These are phyloP conservation scores for Caenorhabditis plicata DNA, from an alignment of 2,888 invertebrate species.

Conservation along the genomic window DNA sequence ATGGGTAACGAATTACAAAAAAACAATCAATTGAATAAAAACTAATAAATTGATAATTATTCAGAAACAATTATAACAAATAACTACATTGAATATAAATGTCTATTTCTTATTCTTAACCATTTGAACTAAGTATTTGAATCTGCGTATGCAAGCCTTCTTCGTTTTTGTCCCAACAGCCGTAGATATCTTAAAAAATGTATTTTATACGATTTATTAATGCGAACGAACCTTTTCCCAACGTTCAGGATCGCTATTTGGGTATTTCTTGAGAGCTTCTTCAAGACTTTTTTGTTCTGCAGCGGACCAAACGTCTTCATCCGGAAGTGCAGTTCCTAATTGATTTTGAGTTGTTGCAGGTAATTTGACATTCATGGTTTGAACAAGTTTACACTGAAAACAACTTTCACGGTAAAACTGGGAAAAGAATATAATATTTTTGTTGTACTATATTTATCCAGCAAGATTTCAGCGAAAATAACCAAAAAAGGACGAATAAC, in stretches of 20 bases:
- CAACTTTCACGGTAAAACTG: too few species aligned
- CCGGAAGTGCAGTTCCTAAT: conserved; percentile 40
- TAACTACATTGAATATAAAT: neutral
- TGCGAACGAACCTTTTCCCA: conserved; percentile 85
- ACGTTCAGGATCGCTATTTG: conserved; percentile 81
- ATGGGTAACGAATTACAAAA: neutral
- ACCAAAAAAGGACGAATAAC: too few species aligned
- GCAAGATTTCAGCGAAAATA: too few species aligned
- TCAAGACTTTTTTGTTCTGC: conserved; percentile 93
- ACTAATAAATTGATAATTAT: neutral
- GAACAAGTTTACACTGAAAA: conserved; percentile 55
- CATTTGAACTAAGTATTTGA: conserved; percentile 94
- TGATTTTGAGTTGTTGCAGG: conserved; percentile 44
- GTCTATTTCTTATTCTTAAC: conserved; percentile 77
- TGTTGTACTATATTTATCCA: too few species aligned
- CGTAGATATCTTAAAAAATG: conserved; percentile 34
- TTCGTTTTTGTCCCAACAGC: conserved; percentile 73
- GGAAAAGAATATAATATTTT: too few species aligned
- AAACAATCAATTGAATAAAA: neutral
- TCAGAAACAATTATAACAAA: neutral
- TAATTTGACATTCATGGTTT: conserved; percentile 45
- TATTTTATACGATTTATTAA: neutral
- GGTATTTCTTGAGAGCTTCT: conserved; percentile 92
- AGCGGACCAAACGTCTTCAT: conserved; percentile 77
- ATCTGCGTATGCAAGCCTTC: conserved; percentile 95